Evolutionary conservation across 2,797 vertebrate genomes (phyloP).

Genomic region (Liparis tanakae): DNA sequence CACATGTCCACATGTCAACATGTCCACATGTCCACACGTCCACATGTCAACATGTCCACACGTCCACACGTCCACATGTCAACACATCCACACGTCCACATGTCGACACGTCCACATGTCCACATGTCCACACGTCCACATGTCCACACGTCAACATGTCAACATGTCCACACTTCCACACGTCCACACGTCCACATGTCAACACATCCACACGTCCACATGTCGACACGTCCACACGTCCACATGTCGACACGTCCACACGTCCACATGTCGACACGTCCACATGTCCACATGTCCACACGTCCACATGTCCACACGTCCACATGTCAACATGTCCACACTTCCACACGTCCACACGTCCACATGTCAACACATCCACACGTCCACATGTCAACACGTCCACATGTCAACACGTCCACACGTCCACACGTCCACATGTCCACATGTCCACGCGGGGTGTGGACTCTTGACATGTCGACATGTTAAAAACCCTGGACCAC

Average conservation of each 20-base stretch:
- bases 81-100: background rate
- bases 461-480: no score
- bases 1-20: background rate
- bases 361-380: background rate
- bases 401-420: background rate
- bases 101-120: background rate
- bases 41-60: background rate
- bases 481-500: no score
- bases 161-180: no score
- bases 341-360: background rate
- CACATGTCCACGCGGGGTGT: no score
- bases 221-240: background rate
- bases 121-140: background rate
- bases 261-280: background rate
- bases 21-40: background rate
- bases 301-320: background rate
- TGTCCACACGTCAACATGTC: no score
- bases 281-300: background rate
- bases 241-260: background rate
- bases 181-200: background rate
- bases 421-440: background rate
- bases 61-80: background rate
- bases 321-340: no score
- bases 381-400: background rate
- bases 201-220: background rate